A percentile compares a stretch with the other conserved stretches of the same genome.
Conservation (phyloP, 2,888 invertebrate species). For the Elgonia sp. region DNA sequence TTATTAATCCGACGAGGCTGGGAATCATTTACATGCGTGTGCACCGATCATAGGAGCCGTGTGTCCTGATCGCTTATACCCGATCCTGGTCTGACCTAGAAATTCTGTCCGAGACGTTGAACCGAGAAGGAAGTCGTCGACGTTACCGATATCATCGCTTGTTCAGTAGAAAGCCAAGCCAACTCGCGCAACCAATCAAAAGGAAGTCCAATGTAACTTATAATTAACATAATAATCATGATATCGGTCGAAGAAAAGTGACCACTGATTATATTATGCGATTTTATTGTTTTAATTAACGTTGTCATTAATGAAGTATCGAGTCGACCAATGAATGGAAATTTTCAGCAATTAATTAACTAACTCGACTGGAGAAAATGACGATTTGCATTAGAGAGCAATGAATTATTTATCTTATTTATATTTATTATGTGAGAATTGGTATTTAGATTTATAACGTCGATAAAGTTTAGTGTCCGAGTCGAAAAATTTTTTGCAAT, state of each 20-base stretch:
- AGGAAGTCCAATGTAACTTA: slow-evolving; percentile 61
- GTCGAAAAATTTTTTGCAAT: slow-evolving; percentile 13
- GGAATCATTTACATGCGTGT: slow-evolving; percentile 72
- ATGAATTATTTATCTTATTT: slow-evolving; percentile 61
- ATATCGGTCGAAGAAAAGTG: slow-evolving; percentile 61
- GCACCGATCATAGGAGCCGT: slow-evolving; percentile 61
- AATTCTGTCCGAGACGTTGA: slow-evolving; percentile 74
- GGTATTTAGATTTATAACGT: slow-evolving; percentile 47
- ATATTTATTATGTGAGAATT: slow-evolving; percentile 55
- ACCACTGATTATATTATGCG: slow-evolving; percentile 56
- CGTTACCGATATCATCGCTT: slow-evolving; percentile 73
- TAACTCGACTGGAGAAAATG: slow-evolving; percentile 49
- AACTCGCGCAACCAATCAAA: slow-evolving; percentile 62
- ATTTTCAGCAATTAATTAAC: slow-evolving; percentile 59
- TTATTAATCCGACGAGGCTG: slow-evolving; percentile 81
- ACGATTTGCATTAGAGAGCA: slow-evolving; percentile 56
- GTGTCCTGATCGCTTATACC: slow-evolving; percentile 60
- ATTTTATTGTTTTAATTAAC: slow-evolving; percentile 67
- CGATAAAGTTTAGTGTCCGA: slow-evolving; percentile 17
- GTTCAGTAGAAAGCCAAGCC: slow-evolving; percentile 72
- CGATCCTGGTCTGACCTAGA: slow-evolving; percentile 73
- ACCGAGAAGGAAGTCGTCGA: slow-evolving; percentile 71
- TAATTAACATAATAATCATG: slow-evolving; percentile 72
- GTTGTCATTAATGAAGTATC: slow-evolving; percentile 57
- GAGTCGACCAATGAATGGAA: slow-evolving; percentile 45